A percentile compares a stretch with the other conserved stretches of the same genome.
phyloP scores from a whole-genome alignment of 2,888 invertebrate species.

The Caenorhabditis zanzibari region DNA sequence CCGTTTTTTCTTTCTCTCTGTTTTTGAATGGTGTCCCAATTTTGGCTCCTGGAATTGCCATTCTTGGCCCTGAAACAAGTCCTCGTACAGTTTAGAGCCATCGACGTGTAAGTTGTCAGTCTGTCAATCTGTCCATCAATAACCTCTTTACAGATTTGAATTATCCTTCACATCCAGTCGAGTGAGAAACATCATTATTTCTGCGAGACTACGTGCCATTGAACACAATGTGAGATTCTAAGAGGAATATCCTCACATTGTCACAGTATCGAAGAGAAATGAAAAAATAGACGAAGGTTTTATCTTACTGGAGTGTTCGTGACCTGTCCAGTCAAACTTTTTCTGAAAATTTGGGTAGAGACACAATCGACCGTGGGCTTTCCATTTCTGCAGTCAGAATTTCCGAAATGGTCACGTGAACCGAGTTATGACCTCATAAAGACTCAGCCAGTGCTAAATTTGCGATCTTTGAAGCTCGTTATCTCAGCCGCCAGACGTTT shows the following conservation, averaged over 20 bases:
- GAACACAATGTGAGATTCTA: slow-evolving; percentile 4
- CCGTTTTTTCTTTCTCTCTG: neutral
- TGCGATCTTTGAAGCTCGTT: no score
- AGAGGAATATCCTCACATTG: neutral
- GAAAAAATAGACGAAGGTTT: neutral
- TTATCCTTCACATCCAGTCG: slow-evolving; percentile 17
- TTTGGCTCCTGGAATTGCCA: neutral
- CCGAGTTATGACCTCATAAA: no score
- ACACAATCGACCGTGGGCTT: no score
- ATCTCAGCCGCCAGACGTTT: no score
- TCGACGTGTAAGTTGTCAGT: slow-evolving; percentile 13
- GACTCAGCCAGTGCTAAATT: no score
- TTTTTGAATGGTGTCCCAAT: neutral
- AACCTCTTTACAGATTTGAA: neutral
- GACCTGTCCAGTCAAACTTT: no score
- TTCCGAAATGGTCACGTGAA: no score
- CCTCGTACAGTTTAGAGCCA: neutral
- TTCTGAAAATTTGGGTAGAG: no score
- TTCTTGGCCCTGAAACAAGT: neutral
- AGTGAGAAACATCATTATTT: neutral
- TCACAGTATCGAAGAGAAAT: neutral
- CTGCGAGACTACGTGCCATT: neutral
- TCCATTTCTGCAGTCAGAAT: no score
- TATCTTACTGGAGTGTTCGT: no score
- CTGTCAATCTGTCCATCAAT: neutral